A percentile compares a stretch with the other conserved stretches of the same genome.
These are phyloP conservation scores for Ovibos moschatus DNA, from an alignment of 2,113 vertebrate genomes.

Conservation along the genomic window DNA sequence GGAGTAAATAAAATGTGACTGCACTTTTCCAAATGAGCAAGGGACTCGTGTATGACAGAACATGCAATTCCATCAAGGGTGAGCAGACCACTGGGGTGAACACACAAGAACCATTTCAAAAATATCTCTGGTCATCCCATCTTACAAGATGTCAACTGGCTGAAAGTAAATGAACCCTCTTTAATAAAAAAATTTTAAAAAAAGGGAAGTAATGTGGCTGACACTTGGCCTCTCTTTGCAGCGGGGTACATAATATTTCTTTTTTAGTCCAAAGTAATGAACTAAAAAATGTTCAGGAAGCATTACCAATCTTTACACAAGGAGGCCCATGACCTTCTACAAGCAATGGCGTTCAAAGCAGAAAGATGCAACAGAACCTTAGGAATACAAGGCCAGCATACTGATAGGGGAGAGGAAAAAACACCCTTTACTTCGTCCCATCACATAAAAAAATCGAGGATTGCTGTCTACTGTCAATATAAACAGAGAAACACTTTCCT, in stretches of 20 bases:
- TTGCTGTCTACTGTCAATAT: not conserved
- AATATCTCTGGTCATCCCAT: not conserved
- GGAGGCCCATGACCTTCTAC: slow-evolving; percentile 41
- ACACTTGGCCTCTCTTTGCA: slow-evolving; percentile 17
- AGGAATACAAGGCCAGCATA: not conserved
- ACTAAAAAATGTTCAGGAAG: slow-evolving; percentile 44
- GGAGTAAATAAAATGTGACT: not conserved
- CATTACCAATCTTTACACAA: slow-evolving; percentile 36
- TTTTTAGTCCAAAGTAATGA: slow-evolving; percentile 37
- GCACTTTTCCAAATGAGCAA: not conserved
- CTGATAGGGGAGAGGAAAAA: not conserved
- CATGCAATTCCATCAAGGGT: not conserved
- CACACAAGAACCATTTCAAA: not conserved
- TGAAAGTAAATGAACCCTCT: not conserved
- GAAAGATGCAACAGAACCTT: not conserved
- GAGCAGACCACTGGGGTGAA: not conserved
- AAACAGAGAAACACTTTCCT: not conserved
- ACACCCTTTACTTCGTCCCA: not conserved
- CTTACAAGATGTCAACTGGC: not conserved
- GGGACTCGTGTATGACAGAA: not conserved
- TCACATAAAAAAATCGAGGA: not conserved
- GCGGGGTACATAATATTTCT: slow-evolving; percentile 4
- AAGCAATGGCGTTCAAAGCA: slow-evolving; percentile 23
- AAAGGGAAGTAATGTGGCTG: not conserved
- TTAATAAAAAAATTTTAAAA: not conserved